A percentile compares a stretch with the other conserved stretches of the same genome.
Evolutionary conservation across 2,113 vertebrate genomes (phyloP).

Genomic region (Psephotus haematonotus): DNA sequence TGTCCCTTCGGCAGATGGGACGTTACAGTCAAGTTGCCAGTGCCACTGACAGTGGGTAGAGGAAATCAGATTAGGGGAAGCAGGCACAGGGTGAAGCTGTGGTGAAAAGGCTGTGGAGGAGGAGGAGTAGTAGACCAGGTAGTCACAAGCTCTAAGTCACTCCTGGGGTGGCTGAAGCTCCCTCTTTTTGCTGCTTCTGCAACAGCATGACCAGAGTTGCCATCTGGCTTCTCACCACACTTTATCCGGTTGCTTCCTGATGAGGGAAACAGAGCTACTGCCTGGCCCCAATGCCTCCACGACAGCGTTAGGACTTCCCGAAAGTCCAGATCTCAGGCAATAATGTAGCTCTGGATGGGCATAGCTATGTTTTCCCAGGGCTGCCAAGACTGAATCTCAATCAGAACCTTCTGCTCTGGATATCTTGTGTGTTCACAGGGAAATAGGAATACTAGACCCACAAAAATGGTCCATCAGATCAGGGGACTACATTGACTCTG

Average conservation of each 20-base stretch:
- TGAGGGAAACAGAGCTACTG: not conserved
- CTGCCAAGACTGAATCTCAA: not conserved
- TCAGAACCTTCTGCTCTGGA: not conserved
- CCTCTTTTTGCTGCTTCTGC: not conserved
- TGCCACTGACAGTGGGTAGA: not conserved
- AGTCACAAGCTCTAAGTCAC: not conserved
- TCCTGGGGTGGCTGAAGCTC: not conserved
- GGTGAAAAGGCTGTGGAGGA: not conserved
- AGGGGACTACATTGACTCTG: not conserved
- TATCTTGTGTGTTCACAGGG: not conserved
- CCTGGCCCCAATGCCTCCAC: not conserved
- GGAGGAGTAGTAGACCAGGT: not conserved
- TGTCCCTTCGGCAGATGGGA: not conserved
- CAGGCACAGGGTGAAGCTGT: not conserved
- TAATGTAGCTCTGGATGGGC: not conserved
- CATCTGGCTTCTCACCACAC: fast-evolving
- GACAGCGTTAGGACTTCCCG: not conserved
- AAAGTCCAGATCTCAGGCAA: not conserved
- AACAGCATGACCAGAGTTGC: not conserved
- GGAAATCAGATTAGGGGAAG: not conserved
- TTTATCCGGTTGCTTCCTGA: not conserved
- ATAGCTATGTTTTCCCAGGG: not conserved
- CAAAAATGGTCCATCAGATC: not conserved
- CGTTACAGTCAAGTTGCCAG: not conserved
- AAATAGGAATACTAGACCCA: not conserved